Evolutionary conservation across 1,140 invertebrate species (phyloP), one percentile per base, ranked within the genome.

Genomic region (Brachionus rotundiformis): DNA sequence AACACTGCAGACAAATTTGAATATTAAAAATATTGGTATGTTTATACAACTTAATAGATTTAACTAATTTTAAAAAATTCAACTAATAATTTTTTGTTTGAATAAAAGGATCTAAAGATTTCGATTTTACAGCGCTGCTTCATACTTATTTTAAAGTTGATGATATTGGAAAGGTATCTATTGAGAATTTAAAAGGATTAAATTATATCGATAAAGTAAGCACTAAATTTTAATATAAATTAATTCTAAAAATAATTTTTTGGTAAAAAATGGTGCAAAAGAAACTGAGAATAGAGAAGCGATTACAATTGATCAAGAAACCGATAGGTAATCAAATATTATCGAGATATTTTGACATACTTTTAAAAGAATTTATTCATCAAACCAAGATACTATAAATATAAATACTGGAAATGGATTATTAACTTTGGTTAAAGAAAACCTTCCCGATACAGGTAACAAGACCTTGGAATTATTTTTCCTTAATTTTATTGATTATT

Each of bases 111-210:
- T 87, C 89, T 92, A 83, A 93, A 92, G 63, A 82, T 54, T 95
- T 96, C 89, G 93, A 92, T 85, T 98, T 96, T 89, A 95, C 96
- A 88, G 90, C 96, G 86, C 89, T 98, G 33, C 89, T 97, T 83
- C 95, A 97, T 87, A 96, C 94, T 7, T 97, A 98, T 89, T 94
- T 98, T 87, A 95, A 95, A 90, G 94, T 95, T 83, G 93, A 94
- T 61, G 94, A 97, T 88, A 94, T 98, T 4, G 90, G 93, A 41
- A 91, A 94, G 79, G 94, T 94, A 85, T 93, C 94, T 89, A 93
- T 98, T 83, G 94, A 93, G 49, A 95, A 95, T 36, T 90, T 98
- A 84, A 92, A 95, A 85, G 94, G 93, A 33, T 94, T 94, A 85
- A 94, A 92, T 84, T 97, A 94, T 87, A 92, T 95, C 84, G 95